Conservation (phyloP, 2,113 vertebrate species). For the Piaya cayana region DNA sequence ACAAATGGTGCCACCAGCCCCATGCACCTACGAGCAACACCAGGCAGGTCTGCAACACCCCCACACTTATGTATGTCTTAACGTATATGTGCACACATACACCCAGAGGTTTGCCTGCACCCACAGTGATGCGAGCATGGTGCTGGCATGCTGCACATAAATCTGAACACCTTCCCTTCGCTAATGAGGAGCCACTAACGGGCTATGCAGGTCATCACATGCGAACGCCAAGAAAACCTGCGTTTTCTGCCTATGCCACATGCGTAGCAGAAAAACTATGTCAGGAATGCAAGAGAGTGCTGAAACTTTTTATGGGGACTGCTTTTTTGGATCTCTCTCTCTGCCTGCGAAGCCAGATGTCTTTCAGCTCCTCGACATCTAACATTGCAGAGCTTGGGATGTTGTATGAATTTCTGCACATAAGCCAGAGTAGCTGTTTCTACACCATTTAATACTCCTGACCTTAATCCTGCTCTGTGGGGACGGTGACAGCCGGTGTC, state of each 20-base stretch:
- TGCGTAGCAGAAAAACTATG: neutral
- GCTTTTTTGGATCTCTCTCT: neutral
- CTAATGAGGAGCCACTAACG: neutral
- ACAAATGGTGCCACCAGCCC: neutral
- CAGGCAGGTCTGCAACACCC: neutral
- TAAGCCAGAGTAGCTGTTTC: neutral
- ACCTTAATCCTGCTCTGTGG: neutral
- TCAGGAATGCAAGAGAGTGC: neutral
- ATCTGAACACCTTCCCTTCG: accelerated
- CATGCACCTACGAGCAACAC: accelerated
- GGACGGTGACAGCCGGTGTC: neutral
- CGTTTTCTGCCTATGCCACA: neutral
- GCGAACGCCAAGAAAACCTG: neutral
- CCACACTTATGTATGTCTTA: accelerated
- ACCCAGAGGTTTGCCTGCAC: accelerated
- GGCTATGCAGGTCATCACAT: neutral
- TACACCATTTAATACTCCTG: neutral
- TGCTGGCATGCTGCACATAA: neutral
- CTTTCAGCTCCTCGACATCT: neutral
- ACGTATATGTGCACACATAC: accelerated
- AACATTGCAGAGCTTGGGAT: neutral
- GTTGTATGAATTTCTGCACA: neutral
- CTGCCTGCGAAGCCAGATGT: neutral
- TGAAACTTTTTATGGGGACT: slow-evolving; percentile 10
- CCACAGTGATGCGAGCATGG: neutral